phyloP scores from a whole-genome alignment of 2,797 vertebrate species.

The Paramormyrops hopkinsi region DNA sequence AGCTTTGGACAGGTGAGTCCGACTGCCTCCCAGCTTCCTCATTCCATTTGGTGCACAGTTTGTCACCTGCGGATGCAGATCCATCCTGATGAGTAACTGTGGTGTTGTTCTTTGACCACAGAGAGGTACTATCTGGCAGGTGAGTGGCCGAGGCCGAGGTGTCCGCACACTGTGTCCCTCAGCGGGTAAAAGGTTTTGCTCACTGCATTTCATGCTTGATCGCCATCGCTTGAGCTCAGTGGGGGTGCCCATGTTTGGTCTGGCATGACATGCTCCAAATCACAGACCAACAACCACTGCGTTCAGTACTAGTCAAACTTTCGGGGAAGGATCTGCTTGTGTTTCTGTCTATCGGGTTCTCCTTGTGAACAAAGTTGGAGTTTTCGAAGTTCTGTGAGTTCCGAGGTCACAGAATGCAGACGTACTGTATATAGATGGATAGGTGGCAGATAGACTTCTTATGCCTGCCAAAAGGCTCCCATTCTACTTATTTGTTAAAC shows the following conservation, averaged over 20 bases:
- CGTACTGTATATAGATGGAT: background rate
- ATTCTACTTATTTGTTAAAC: background rate
- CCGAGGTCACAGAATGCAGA: background rate
- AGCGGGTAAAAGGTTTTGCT: slow-evolving; percentile 42
- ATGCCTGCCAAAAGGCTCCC: background rate
- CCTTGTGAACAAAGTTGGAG: background rate
- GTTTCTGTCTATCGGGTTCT: background rate
- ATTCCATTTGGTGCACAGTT: background rate
- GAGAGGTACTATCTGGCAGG: slow-evolving; percentile 76
- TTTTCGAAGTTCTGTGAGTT: background rate
- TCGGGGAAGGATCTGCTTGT: background rate
- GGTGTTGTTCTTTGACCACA: slow-evolving; percentile 72
- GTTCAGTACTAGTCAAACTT: slow-evolving; percentile 33
- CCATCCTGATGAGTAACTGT: slow-evolving; percentile 58
- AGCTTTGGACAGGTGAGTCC: slow-evolving; percentile 83
- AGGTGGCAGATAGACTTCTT: slow-evolving; percentile 12
- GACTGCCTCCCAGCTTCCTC: background rate
- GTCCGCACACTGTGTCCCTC: slow-evolving; percentile 42
- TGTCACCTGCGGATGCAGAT: slow-evolving; percentile 23
- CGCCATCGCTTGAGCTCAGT: background rate
- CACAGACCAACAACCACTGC: background rate
- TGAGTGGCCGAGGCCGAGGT: slow-evolving; percentile 68
- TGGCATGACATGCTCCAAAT: background rate
- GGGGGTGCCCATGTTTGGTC: background rate
- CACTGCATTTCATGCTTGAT: background rate